Conservation (phyloP, 2,113 vertebrate species). For the Aegithalos caudatus region DNA sequence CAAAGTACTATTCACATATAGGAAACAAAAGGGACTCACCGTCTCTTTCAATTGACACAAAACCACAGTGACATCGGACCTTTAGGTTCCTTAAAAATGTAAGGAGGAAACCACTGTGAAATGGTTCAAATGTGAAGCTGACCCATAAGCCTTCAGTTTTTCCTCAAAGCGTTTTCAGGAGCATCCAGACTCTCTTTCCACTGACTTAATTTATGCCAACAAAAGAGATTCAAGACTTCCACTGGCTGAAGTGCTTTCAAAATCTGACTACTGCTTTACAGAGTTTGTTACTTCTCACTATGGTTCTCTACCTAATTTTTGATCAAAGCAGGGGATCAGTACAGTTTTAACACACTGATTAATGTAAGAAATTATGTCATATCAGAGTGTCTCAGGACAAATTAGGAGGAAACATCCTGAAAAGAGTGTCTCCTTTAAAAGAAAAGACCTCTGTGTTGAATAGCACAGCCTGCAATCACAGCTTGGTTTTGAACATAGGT, state of each 20-base stretch:
- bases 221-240: not conserved
- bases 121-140: not conserved
- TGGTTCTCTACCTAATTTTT: not conserved
- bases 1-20: not conserved
- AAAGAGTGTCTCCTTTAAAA: not conserved
- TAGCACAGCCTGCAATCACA: not conserved
- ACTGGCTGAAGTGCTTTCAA: not conserved
- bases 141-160: not conserved
- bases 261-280: not conserved
- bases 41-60: not conserved
- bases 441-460: not conserved
- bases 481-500: not conserved
- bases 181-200: not conserved
- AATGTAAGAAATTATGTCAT: not conserved
- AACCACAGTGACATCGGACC: not conserved
- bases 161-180: not conserved
- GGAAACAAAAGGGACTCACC: fast-evolving
- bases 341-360: not conserved
- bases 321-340: not conserved
- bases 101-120: not conserved
- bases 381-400: not conserved
- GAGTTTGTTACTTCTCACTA: not conserved
- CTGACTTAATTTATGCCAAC: not conserved
- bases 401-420: not conserved
- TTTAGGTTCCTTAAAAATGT: not conserved